Conservation (phyloP, 1,140 invertebrate genomes). For the Camponotus floridanus region DNA sequence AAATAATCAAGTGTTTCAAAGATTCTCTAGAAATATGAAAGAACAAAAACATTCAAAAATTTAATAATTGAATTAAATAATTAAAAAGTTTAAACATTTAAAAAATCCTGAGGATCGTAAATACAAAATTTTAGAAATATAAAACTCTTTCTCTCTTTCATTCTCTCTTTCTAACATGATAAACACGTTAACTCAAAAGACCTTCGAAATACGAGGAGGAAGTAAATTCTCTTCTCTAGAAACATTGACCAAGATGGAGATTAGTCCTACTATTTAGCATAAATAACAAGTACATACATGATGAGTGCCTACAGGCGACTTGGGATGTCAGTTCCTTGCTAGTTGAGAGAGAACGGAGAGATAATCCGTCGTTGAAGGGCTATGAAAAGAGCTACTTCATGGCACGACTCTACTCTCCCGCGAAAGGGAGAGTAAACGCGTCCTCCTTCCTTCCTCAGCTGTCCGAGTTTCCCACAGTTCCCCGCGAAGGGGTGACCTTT, state of each 20-base stretch:
- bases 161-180: too few relatives aligned
- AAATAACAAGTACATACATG: constrained; percentile 50
- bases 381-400: constrained; percentile 29
- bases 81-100: neutral
- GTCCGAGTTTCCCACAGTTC: constrained; percentile 82
- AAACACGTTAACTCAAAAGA: neutral
- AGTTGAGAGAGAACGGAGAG: constrained; percentile 33
- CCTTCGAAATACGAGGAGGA: neutral
- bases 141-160: too few relatives aligned
- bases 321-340: constrained; percentile 33
- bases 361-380: constrained; percentile 67
- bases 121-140: neutral
- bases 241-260: constrained; percentile 25
- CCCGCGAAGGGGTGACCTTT: constrained; percentile 76
- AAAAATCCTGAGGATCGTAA: neutral
- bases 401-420: constrained; percentile 34
- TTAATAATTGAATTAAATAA: neutral
- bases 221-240: neutral
- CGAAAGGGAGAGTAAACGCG: constrained; percentile 42
- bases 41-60: neutral
- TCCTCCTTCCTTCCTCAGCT: constrained; percentile 71
- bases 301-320: constrained; percentile 23
- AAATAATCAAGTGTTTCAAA: neutral
- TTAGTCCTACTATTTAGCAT: constrained; percentile 30
- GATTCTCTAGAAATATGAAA: neutral